Conservation (phyloP, 2,113 vertebrate genomes). For the Rostratula benghalensis region DNA sequence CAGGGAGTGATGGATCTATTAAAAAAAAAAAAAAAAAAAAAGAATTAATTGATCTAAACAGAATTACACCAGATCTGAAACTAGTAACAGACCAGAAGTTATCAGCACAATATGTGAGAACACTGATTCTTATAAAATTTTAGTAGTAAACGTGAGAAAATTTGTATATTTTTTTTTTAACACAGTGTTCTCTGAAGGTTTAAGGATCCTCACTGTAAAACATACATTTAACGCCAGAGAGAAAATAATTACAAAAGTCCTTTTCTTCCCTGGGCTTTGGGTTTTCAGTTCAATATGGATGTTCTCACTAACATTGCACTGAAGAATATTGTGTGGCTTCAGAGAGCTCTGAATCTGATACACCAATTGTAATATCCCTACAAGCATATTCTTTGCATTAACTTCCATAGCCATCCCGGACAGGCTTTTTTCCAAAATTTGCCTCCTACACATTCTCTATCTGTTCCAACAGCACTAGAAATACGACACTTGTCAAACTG, state of each 20-base stretch:
- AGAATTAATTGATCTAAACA: not conserved
- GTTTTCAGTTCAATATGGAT: not conserved
- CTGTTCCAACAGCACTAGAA: not conserved
- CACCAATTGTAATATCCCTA: not conserved
- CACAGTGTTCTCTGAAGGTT: not conserved
- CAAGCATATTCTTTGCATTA: slow-evolving; percentile 1
- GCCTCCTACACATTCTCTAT: not conserved
- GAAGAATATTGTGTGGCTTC: not conserved
- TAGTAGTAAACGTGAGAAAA: not conserved
- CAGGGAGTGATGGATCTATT: not conserved
- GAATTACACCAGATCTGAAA: not conserved
- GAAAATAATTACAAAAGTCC: not conserved
- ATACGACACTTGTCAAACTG: not conserved
- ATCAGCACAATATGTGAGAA: not conserved
- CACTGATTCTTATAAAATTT: not conserved
- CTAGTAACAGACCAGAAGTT: not conserved
- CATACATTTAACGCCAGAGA: not conserved
- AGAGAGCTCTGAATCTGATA: not conserved
- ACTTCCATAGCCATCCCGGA: not conserved
- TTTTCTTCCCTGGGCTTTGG: not conserved
- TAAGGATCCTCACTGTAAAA: not conserved
- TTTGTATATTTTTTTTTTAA: not conserved
- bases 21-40: not conserved
- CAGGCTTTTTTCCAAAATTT: not conserved
- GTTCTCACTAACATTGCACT: not conserved